Evolutionary conservation across 92 coral and sea anemone genomes (phyloP), one percentile per base, ranked within the genome.

Genomic region (Parazoanthus atlanticus): DNA sequence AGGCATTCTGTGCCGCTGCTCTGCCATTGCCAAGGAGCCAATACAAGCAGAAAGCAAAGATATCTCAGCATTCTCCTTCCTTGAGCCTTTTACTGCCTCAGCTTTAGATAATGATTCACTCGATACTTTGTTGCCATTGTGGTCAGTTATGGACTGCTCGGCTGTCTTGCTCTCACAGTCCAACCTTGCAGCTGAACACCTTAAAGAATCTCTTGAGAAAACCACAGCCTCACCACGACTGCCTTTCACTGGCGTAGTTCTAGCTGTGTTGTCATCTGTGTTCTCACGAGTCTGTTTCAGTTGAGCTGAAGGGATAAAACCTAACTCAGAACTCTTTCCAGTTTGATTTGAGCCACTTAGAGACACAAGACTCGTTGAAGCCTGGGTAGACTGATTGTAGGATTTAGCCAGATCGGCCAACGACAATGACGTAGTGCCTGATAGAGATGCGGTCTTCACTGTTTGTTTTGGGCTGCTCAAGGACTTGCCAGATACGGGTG

Each of bases 31-130:
- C 0, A 82, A 10, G 9, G 86, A 65, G 10, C 76, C 56, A 84
- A 84, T 75, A 84, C 87, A 84, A 19, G 78, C 87, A 40, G 78
- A 38, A 43, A 84, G 87, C 13, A 84, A 54, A 69, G 76, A 36
- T 6, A 69, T 8, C 9, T 52, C 79, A 4, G 41, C 25, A 2
- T 15, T 46, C 56, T 72, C 78, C 33, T 69, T 30, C 5, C 25
- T 41, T 31, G 67, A 6, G 16, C 6, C 58, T 67, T 41, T 32
- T 0, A 46, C 54, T 46, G 23, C 19, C 38, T 71, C 17, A 28
- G 65, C 25, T 43, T 56, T 46, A 3, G 86, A 16, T 66, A 46
- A 25, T 3, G 52, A 81, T 26, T 32, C 52, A 30, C 3, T 52
- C 16, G 29, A 81, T 5, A 81, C 47, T 81, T 33, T 61, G 87